Evolutionary conservation across 2,797 vertebrate genomes (phyloP).

Genomic region (Petrocephalus sullivani): DNA sequence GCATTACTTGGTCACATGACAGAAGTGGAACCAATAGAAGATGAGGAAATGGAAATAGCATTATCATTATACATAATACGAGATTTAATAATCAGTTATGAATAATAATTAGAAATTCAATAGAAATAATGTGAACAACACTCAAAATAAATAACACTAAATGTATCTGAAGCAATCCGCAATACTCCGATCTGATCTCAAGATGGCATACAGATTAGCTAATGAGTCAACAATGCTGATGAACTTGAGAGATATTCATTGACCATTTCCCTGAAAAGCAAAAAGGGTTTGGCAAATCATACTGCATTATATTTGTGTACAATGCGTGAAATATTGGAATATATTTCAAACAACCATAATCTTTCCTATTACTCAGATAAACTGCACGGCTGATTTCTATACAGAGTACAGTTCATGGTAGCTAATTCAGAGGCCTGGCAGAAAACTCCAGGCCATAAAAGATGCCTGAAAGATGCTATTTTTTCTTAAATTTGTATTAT

Average conservation of each 20-base stretch:
- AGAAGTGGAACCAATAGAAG: background rate
- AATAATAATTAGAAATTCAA: slow-evolving; percentile 15
- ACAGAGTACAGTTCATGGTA: background rate
- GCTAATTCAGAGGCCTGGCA: background rate
- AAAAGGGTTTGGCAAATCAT: background rate
- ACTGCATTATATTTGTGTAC: background rate
- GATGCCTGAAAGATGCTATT: background rate
- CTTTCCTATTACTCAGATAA: background rate
- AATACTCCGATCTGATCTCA: background rate
- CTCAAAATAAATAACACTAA: slow-evolving; percentile 19
- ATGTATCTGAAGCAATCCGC: background rate
- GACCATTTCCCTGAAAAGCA: background rate
- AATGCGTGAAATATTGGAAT: background rate
- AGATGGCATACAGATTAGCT: background rate
- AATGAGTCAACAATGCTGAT: background rate
- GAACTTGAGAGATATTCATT: background rate
- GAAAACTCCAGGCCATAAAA: background rate
- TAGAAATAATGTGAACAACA: slow-evolving; percentile 4
- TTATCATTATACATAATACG: background rate
- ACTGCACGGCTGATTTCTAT: background rate
- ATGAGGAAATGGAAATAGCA: background rate
- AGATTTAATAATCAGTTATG: background rate
- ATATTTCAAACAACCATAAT: background rate
- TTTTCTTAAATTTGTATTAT: background rate
- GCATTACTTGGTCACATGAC: slow-evolving; percentile 19